These are phyloP conservation scores for Syngnathus floridae DNA, from an alignment of 2,113 vertebrate species.

Conservation along the genomic window DNA sequence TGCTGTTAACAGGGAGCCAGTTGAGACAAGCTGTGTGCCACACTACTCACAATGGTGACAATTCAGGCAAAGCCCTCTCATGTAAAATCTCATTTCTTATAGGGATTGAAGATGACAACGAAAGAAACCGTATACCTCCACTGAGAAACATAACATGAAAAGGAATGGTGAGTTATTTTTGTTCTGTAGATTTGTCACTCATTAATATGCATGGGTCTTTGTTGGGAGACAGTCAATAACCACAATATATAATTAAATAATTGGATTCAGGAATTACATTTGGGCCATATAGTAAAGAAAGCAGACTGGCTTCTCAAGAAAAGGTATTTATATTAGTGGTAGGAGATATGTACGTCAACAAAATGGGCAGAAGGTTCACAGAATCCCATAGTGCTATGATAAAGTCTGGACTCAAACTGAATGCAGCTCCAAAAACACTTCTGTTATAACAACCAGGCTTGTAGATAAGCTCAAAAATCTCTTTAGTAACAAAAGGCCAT, in stretches of 20 bases:
- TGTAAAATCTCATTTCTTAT: constrained; percentile 8
- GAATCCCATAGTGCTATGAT: too few relatives aligned
- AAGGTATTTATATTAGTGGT: neutral
- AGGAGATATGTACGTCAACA: too few relatives aligned
- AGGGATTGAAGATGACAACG: constrained; percentile 30
- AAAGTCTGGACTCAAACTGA: too few relatives aligned
- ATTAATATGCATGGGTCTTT: neutral
- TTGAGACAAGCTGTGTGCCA: constrained; percentile 52
- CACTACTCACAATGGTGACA: constrained; percentile 35
- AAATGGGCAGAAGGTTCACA: too few relatives aligned
- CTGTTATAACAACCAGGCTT: too few relatives aligned
- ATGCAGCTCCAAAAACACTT: neutral
- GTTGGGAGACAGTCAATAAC: neutral
- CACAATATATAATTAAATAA: neutral
- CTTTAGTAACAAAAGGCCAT: neutral
- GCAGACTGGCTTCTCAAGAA: neutral
- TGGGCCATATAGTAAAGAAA: neutral
- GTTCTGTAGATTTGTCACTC: neutral
- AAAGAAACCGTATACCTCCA: constrained; percentile 6
- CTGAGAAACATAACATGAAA: constrained; percentile 4
- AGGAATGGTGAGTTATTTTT: neutral
- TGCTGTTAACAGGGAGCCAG: constrained; percentile 62
- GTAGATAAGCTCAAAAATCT: neutral
- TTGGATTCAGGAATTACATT: neutral
- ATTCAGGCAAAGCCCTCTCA: constrained; percentile 37